Evolutionary conservation across 2,113 vertebrate genomes (phyloP), one percentile per base, ranked within the genome.

Genomic region (Cricetomys ansorgei): DNA sequence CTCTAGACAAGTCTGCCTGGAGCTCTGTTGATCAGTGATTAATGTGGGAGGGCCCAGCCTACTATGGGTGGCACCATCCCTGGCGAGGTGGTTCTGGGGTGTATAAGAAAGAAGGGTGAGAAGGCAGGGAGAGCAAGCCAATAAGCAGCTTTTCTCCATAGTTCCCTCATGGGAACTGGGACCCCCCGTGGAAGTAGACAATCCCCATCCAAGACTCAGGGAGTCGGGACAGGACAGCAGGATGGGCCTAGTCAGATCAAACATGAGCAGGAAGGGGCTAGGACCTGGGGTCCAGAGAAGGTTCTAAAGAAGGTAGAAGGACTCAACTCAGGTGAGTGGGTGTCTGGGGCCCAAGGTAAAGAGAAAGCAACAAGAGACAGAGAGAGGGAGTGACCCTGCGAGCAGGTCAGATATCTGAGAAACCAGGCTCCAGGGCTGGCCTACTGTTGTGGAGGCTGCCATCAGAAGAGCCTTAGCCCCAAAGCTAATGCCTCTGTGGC

Each of bases 371-470:
- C 84, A 65, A 2, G 62, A 65, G n/a, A 55, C 57, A 40, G 64
- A 31, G 15, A 16, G 23, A 67, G 23, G 1, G 27, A n/a, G 12
- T 17, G 81, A 48, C 37, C 34, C 76, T 45, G 6, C 45, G 77
- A 65, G 29, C 37, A 45, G 9, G 12, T 40, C 55, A 57, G 43
- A 48, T 0, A 9, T 40, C 83, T 83, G 53, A 79, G 70, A 40
- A 37, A 15, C 0, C 1, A n/a, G 17, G 5, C 4, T 34, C 3
- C 3, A 5, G 65, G 53, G 0, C 15, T 76, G 75, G 59, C 40
- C 86, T 67, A 31, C 19, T 7, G 0, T 3, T 15, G 43, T 12
- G 37, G 50, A n/a, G 29, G 31, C 70, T 48, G 91, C 70, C 76
- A 9, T 55, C 31, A 2, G 21, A n/a, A 81, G 40, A 86, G 21